phyloP scores from a whole-genome alignment of 1,140 invertebrate genomes.

The Drosophila dunni region DNA sequence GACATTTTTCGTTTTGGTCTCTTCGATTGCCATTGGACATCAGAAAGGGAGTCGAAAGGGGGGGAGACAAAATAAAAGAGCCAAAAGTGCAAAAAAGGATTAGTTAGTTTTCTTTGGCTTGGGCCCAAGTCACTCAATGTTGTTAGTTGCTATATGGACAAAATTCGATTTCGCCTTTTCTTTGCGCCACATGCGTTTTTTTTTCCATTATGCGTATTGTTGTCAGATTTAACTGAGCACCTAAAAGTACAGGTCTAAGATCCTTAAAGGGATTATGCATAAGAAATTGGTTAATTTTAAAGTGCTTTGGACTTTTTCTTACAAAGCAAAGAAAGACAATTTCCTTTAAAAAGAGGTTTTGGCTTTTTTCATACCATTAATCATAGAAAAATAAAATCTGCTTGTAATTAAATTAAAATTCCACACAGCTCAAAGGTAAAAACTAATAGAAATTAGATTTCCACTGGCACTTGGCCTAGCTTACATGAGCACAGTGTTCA shows the following conservation, averaged over 20 bases:
- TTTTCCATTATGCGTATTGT: constrained; percentile 39
- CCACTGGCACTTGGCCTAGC: constrained; percentile 34
- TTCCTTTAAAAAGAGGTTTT: too few relatives aligned
- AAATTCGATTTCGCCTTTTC: constrained; percentile 71
- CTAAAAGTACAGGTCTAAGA: constrained; percentile 7
- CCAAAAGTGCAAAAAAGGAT: constrained; percentile 75
- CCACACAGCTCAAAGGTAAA: not conserved
- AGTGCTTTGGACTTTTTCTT: not conserved
- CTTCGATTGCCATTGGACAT: constrained; percentile 66
- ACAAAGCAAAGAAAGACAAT: too few relatives aligned
- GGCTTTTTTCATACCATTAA: too few relatives aligned
- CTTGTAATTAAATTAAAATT: not conserved
- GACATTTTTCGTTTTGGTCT: constrained; percentile 78
- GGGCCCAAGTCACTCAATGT: constrained; percentile 52
- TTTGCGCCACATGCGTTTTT: constrained; percentile 33
- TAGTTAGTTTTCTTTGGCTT: constrained; percentile 66
- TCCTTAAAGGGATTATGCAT: constrained; percentile 6
- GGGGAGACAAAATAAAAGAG: constrained; percentile 9
- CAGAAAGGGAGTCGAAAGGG: not conserved
- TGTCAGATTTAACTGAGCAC: constrained; percentile 4
- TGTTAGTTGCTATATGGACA: constrained; percentile 50
- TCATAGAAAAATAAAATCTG: too few relatives aligned
- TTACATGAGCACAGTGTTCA: constrained; percentile 18
- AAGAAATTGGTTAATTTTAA: not conserved
- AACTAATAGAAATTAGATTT: constrained; percentile 16